Percentiles rank a stretch among this genome's conserved stretches.
These are phyloP conservation scores for Tauraco erythrolophus DNA, from an alignment of 2,113 vertebrate species.

Conservation along the genomic window DNA sequence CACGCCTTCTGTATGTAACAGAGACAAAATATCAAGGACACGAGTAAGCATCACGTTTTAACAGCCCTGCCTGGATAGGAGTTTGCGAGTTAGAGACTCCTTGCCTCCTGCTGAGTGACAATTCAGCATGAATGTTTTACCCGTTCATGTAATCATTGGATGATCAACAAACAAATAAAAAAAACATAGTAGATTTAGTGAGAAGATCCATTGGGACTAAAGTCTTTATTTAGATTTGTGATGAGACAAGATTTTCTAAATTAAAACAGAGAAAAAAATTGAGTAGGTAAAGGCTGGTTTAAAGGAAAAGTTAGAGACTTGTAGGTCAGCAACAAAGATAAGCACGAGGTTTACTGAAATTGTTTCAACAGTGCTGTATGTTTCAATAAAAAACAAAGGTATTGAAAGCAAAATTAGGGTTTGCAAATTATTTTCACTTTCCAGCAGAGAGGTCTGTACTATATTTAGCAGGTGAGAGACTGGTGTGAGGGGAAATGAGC, in stretches of 20 bases:
- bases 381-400: background rate
- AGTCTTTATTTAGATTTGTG: background rate
- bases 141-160: background rate
- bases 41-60: background rate
- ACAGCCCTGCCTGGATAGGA: background rate
- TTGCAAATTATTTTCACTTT: background rate
- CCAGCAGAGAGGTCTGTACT: background rate
- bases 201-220: background rate
- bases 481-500: background rate
- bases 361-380: background rate
- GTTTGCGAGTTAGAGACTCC: background rate
- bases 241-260: background rate
- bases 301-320: background rate
- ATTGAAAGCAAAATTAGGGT: background rate
- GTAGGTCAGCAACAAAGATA: background rate
- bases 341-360: rapidly evolving
- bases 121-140: background rate
- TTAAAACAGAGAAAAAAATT: background rate
- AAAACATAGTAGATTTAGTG: background rate
- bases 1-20: background rate
- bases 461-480: background rate
- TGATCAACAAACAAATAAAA: background rate
- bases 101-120: background rate
- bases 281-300: background rate
- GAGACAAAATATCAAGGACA: background rate